Percentiles rank a stretch among this genome's conserved stretches.
These are phyloP conservation scores for Kradibia gibbosae DNA, from an alignment of 1,140 invertebrate genomes.

Conservation along the genomic window DNA sequence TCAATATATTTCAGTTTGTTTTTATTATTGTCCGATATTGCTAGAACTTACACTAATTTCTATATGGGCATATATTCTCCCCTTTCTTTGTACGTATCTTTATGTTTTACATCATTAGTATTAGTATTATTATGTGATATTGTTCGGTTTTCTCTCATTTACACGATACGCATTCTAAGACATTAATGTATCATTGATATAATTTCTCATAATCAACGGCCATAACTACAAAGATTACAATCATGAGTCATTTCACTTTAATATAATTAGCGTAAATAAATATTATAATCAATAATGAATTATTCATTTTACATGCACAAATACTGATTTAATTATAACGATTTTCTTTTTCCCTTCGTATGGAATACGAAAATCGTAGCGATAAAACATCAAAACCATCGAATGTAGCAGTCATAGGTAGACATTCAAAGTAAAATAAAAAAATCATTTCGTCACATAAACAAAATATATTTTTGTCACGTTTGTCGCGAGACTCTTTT, in stretches of 20 bases:
- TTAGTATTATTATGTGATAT: slow-evolving; percentile 5
- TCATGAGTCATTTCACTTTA: slow-evolving; percentile 1
- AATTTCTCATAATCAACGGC: background rate
- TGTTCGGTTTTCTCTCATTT: slow-evolving; percentile 13
- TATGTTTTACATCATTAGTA: background rate
- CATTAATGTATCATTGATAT: slow-evolving; percentile 12
- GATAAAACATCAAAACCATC: background rate
- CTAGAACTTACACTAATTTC: background rate
- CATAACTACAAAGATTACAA: background rate
- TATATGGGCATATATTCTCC: slow-evolving; percentile 10
- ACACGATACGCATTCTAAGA: background rate
- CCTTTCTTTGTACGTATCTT: background rate
- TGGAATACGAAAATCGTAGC: background rate
- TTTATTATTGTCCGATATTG: slow-evolving; percentile 34
- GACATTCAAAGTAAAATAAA: background rate
- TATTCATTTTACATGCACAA: background rate
- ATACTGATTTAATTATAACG: too few species aligned
- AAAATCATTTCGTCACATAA: background rate
- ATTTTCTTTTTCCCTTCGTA: background rate
- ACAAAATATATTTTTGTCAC: background rate
- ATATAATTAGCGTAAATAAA: background rate
- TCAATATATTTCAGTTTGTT: background rate
- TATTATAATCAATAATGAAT: background rate
- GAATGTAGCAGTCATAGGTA: slow-evolving; percentile 9
- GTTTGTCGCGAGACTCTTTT: background rate